phyloP scores from a whole-genome alignment of 2,113 vertebrate species.

The Scolopax mira region DNA sequence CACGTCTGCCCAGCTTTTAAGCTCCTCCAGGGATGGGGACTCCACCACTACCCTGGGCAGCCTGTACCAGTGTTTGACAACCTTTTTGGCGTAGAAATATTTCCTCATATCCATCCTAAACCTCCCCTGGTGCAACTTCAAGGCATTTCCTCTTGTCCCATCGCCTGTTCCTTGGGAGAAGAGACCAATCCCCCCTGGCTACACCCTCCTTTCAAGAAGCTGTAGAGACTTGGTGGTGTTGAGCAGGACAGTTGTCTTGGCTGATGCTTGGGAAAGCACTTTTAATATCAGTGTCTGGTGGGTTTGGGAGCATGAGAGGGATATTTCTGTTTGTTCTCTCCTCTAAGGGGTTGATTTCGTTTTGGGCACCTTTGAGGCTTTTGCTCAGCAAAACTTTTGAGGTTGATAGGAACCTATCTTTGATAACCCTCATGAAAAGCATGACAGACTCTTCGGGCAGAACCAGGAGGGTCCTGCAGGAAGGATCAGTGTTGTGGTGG shows the following conservation, averaged over 20 bases:
- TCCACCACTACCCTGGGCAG: background rate
- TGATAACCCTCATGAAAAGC: no score
- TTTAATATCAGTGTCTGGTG: background rate
- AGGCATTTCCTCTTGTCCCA: background rate
- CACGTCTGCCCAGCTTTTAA: background rate
- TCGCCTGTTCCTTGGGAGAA: background rate
- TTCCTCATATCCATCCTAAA: background rate
- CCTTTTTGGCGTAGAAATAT: background rate
- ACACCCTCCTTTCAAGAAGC: background rate
- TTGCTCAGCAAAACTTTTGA: background rate
- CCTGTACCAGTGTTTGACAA: background rate
- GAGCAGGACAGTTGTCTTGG: background rate
- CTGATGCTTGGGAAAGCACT: no score
- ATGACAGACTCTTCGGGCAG: background rate
- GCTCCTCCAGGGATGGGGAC: background rate
- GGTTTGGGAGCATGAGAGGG: no score
- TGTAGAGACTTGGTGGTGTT: background rate
- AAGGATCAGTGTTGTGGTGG: rapidly evolving
- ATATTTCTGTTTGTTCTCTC: background rate
- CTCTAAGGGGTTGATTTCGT: no score
- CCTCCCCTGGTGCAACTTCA: background rate
- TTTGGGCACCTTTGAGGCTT: background rate
- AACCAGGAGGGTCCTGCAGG: background rate
- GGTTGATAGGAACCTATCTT: background rate
- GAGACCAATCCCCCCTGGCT: background rate